phyloP scores from a whole-genome alignment of 1,140 invertebrate genomes.

The Heliconius eleuchia region DNA sequence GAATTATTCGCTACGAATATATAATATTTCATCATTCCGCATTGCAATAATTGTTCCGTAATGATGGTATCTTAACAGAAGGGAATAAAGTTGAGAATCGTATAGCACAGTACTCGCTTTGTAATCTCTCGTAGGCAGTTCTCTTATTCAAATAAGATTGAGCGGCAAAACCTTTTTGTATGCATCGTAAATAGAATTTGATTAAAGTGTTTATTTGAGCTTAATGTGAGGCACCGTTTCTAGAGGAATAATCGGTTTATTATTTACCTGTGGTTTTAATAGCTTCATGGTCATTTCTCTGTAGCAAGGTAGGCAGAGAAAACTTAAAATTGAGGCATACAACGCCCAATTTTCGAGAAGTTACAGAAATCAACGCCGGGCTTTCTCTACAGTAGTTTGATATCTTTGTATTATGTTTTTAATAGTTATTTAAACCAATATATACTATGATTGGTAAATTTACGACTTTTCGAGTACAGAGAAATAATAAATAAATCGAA shows the following conservation, averaged over 20 bases:
- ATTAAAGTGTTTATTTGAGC: conserved; percentile 34
- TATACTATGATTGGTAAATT: too few species aligned
- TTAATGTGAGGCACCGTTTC: conserved; percentile 6
- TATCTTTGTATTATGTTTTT: too few species aligned
- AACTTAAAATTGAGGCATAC: too few species aligned
- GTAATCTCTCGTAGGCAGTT: conserved; percentile 29
- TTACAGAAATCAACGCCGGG: too few species aligned
- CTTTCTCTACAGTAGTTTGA: too few species aligned
- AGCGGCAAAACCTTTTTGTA: conserved; percentile 29
- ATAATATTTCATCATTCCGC: conserved; percentile 17
- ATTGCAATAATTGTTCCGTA: conserved; percentile 14
- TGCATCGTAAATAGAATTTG: conserved; percentile 32
- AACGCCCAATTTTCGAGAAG: not conserved
- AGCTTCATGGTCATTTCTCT: not conserved
- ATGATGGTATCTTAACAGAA: not conserved
- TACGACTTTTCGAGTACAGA: too few species aligned
- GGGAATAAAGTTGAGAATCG: conserved; percentile 7
- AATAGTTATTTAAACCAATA: too few species aligned
- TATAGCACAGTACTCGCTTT: not conserved
- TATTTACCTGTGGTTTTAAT: too few species aligned
- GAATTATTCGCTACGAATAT: conserved; percentile 22
- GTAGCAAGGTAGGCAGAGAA: too few species aligned
- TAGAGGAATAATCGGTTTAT: not conserved
- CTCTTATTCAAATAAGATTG: conserved; percentile 36
- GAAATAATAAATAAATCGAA: too few species aligned